A percentile compares a stretch with the other conserved stretches of the same genome.
These are phyloP conservation scores for Thymelicus lineola DNA, from an alignment of 2,888 invertebrate species.

Conservation along the genomic window DNA sequence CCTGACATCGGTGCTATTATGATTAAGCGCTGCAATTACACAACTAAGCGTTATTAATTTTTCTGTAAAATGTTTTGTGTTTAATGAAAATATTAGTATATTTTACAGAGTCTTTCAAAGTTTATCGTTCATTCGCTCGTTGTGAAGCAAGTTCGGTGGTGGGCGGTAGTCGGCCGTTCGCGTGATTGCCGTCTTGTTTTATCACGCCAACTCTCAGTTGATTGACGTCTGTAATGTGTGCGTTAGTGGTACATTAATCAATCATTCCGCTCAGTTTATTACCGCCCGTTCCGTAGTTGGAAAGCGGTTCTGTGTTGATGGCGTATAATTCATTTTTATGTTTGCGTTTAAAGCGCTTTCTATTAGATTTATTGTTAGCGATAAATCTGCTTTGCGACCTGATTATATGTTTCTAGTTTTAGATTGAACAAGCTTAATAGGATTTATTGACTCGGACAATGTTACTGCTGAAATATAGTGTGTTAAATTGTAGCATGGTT, in stretches of 20 bases:
- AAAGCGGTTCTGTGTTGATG: constrained; percentile 62
- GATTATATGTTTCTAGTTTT: constrained; percentile 38
- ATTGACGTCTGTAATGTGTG: constrained; percentile 77
- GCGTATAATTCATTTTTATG: constrained; percentile 61
- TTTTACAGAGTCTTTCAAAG: neutral
- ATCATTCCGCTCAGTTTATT: constrained; percentile 70
- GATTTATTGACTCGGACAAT: constrained; percentile 27
- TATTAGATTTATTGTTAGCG: constrained; percentile 43
- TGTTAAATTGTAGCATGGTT: constrained; percentile 15
- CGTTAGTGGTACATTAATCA: constrained; percentile 74
- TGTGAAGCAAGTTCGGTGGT: constrained; percentile 19
- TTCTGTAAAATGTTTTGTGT: no score
- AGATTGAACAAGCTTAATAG: constrained; percentile 23
- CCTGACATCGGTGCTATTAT: no score
- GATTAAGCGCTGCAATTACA: no score
- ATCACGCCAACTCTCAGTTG: constrained; percentile 65
- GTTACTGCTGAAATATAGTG: constrained; percentile 21
- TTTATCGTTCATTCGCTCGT: neutral
- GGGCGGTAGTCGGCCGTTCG: constrained; percentile 57
- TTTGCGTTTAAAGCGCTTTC: constrained; percentile 46
- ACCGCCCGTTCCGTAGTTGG: constrained; percentile 58
- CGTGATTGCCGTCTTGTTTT: constrained; percentile 71
- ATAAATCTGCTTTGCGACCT: constrained; percentile 39
- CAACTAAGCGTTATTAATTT: no score
- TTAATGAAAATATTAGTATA: no score